Base-by-base conservation (phyloP, 2,113 vertebrate genomes). In the Trichomycterus rosablanca region DNA sequence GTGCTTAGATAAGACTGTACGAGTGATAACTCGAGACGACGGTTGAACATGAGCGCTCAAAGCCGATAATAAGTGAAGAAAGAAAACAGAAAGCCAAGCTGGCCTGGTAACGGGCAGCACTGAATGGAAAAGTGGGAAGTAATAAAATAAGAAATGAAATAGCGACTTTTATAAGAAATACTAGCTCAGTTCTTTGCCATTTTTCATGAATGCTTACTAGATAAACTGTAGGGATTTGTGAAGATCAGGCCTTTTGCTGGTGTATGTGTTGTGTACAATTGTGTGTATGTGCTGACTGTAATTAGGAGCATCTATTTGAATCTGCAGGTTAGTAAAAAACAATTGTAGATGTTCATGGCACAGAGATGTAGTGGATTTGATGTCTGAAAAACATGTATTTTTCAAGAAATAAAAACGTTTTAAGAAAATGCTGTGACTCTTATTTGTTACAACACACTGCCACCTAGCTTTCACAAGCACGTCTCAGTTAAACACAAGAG, bases 391-490 rank as follows among this genome's bases (percentile, higher is more conserved):
- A 57, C 26, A 67, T 4, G 5, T 19, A 53, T 74, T 76, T 83
- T 73, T 74, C 75, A 69, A 63, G 19, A 14, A 37, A 86, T 85
- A 82, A 85, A 83, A 86, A 73, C 67, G 66, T 30, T 30, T 30
- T 70, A 51, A 76, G 54, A 56, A 78, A 78, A 70, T 3, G 67
- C 35, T 18, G 35, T n/a, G 53, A 70, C 74, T 81, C 58, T 81
- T 37, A 66, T 39, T 71, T 66, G 26, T 76, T 74, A 72, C 72
- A 80, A 63, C 30, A 74, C 59, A 71, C 68, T 76, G 75, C 74
- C 76, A 50, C 59, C 72, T 78, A 23, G 7, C 3, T 1, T 24
- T 32, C n/a, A 51, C 16, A 42, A n/a, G 5, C 39, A 15, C 11
- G 2, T 4, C 23, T 32, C 8, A 34, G 14, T 14, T 53, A 14